A percentile compares a stretch with the other conserved stretches of the same genome.
Conservation (phyloP, 2,113 vertebrate species). For the Lophura nycthemera region DNA sequence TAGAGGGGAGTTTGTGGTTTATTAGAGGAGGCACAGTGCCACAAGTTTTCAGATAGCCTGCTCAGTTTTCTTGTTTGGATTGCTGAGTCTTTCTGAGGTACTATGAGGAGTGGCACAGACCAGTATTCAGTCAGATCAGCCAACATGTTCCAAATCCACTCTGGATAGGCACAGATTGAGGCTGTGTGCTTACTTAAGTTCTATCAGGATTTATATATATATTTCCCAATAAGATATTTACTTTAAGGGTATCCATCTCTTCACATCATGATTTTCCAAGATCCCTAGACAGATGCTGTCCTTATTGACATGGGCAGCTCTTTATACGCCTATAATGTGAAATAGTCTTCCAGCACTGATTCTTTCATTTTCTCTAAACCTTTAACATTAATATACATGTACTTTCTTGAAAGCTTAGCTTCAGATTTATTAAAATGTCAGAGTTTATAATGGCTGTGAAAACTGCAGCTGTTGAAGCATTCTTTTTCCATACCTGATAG, state of each 20-base stretch:
- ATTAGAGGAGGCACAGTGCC: neutral
- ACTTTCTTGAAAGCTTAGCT: neutral
- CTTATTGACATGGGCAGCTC: neutral
- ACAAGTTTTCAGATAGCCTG: neutral
- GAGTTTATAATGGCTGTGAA: neutral
- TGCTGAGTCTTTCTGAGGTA: neutral
- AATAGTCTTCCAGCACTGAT: neutral
- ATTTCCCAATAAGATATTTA: neutral
- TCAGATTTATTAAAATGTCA: neutral
- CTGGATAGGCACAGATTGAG: neutral
- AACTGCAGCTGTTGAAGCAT: neutral
- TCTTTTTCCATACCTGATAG: neutral
- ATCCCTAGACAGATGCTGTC: neutral
- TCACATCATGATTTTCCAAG: neutral
- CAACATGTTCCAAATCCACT: neutral
- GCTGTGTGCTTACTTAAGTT: neutral
- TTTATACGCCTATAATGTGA: neutral
- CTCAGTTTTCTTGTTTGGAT: neutral
- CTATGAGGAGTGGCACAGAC: neutral
- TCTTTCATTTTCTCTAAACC: neutral
- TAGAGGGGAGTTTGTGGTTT: accelerated
- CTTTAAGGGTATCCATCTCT: neutral
- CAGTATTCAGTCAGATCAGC: neutral
- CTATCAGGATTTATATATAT: neutral
- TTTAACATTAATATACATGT: neutral